Conservation (phyloP, 2,113 vertebrate genomes). For the Myxocyprinus asiaticus region DNA sequence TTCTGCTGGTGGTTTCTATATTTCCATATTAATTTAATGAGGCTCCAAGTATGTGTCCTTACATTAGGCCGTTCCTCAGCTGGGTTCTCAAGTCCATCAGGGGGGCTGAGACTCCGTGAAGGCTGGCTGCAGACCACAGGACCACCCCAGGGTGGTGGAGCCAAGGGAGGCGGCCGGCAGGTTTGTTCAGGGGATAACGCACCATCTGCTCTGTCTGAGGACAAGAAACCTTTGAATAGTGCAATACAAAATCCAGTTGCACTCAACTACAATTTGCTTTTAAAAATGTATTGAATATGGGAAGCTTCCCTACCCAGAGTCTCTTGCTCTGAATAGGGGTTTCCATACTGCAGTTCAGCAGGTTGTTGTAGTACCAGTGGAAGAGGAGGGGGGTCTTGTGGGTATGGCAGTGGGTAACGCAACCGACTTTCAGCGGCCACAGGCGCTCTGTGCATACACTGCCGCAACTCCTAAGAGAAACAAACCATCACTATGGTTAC, state of each 20-base stretch:
- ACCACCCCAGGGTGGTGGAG: constrained; percentile 62
- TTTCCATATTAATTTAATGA: too few species aligned
- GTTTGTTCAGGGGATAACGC: constrained; percentile 85
- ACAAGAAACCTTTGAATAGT: background rate
- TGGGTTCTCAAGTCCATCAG: constrained; percentile 87
- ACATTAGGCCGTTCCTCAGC: constrained; percentile 74
- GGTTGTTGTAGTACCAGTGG: constrained; percentile 79
- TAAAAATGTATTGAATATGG: background rate
- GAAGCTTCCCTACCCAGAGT: constrained; percentile 30
- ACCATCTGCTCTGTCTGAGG: constrained; percentile 83
- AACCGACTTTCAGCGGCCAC: constrained; percentile 67
- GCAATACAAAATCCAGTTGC: background rate
- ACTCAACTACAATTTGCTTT: background rate
- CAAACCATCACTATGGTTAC: background rate
- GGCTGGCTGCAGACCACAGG: constrained; percentile 96
- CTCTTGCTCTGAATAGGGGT: constrained; percentile 80
- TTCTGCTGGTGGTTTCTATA: too few species aligned
- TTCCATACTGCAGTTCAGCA: constrained; percentile 89
- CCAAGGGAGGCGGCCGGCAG: constrained; percentile 81
- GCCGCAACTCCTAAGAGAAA: constrained; percentile 79
- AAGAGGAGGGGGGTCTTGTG: constrained; percentile 79
- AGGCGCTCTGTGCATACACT: constrained; percentile 67
- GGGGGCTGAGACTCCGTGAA: constrained; percentile 87
- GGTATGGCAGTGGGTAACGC: constrained; percentile 77
- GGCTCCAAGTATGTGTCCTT: background rate